phyloP scores from a whole-genome alignment of 2,797 vertebrate genomes.

The Cygnus olor region DNA sequence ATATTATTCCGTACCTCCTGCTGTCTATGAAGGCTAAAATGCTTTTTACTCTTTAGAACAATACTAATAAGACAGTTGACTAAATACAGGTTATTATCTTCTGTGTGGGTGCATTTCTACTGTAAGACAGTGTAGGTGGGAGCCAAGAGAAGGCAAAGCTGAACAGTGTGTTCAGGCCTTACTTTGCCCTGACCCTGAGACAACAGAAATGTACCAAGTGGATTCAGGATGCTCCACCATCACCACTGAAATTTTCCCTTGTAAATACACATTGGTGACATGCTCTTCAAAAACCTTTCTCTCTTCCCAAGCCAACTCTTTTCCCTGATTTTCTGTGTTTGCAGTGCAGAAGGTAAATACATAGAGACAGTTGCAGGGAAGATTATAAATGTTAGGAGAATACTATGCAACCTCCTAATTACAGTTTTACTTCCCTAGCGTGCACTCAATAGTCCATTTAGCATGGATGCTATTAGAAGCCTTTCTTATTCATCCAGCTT shows the following conservation, averaged over 20 bases:
- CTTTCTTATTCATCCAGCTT: not conserved
- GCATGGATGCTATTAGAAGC: not conserved
- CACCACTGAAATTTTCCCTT: not conserved
- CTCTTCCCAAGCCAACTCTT: not conserved
- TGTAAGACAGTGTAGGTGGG: not conserved
- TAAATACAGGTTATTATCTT: not conserved
- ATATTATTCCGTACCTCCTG: not conserved
- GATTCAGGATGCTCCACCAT: not conserved
- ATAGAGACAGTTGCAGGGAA: not conserved
- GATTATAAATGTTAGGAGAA: not conserved
- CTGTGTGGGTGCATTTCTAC: not conserved
- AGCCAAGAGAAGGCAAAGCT: not conserved
- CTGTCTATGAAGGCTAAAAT: not conserved
- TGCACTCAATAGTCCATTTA: conserved; percentile 6
- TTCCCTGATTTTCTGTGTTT: not conserved
- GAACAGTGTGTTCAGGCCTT: not conserved
- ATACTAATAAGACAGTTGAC: not conserved
- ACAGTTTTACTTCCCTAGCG: not conserved
- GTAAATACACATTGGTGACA: not conserved
- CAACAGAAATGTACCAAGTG: not conserved
- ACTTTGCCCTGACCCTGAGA: not conserved
- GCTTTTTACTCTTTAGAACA: not conserved
- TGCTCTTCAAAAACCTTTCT: not conserved
- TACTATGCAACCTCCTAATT: not conserved
- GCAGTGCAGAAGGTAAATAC: not conserved